These are phyloP conservation scores for Helogale parvula DNA, from an alignment of 2,113 vertebrate genomes.

Conservation along the genomic window DNA sequence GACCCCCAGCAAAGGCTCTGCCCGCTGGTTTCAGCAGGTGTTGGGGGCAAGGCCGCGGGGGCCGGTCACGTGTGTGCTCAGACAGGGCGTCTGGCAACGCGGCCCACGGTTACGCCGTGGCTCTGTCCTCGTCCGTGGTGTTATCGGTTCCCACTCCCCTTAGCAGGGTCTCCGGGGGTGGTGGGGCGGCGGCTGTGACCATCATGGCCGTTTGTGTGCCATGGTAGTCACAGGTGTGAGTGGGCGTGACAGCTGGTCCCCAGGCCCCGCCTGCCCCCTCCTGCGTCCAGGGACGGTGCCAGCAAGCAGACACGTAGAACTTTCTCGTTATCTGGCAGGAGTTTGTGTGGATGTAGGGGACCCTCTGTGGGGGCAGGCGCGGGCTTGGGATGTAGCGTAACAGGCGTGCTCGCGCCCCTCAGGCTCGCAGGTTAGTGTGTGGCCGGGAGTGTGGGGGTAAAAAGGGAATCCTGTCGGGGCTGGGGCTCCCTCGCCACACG, in stretches of 20 bases:
- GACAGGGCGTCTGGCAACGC: no score
- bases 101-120: rapidly evolving
- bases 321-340: no score
- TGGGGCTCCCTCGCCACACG: neutral
- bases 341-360: neutral
- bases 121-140: neutral
- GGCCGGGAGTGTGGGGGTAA: rapidly evolving
- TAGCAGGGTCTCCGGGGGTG: neutral
- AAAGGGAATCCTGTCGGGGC: no score
- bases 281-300: neutral
- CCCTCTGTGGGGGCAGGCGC: neutral
- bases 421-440: neutral
- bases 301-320: neutral
- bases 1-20: neutral
- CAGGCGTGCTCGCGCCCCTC: rapidly evolving
- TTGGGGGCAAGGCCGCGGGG: neutral
- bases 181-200: neutral
- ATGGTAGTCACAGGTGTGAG: neutral
- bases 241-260: neutral
- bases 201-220: rapidly evolving
- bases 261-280: neutral
- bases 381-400: rapidly evolving
- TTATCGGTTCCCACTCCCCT: neutral
- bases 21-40: neutral
- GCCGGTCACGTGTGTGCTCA: no score